Base-by-base conservation (phyloP, 2,888 invertebrate species). In the Drosophila diplacantha region DNA sequence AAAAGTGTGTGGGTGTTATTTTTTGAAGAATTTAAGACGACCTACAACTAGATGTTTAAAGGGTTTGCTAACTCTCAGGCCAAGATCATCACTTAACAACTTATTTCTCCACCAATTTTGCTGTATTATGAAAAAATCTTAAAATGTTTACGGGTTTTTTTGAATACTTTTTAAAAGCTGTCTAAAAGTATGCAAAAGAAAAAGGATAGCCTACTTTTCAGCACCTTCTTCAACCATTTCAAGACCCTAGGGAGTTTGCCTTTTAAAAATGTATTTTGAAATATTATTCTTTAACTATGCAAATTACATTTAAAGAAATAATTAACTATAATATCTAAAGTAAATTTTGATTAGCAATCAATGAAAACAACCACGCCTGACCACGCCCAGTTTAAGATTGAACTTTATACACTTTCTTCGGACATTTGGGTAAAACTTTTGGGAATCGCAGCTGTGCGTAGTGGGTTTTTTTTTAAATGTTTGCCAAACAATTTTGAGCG, bases 401-500 rank as follows among this genome's bases (percentile, higher is more conserved):
- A 24, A 41, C 3, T 24, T 24, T 20, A 9, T 29, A 44, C 12
- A 16, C 9, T 37, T 14, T 29, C 31, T 44, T 37, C 29, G 43
- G 16, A 4, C 12, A 12, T 54, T 29, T 31, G 41, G 49, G 41
- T 18, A 22, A 29, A 32, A 46, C 26, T 44, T 53, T 34, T 18
- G n/a, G 18, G 53, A 41, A 37, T 58, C 24, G 37, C 56, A 26
- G 38, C 24, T 51, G 29, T 54, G 67, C 68, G 58, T 53, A 53
- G 39, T 39, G 35, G 29, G 52, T 52, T 55, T 43, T 34, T 24
- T 22, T 54, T 66, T 32, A 72, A 73, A 69, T 76, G 69, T 81
- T 76, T 74, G 72, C 52, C 39, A 46, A 74, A 60, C 77, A 76
- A 74, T 81, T 71, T 76, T 69, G 60, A 70, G 60, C 56, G 68